A percentile compares a stretch with the other conserved stretches of the same genome.
phyloP scores from a whole-genome alignment of 2,113 vertebrate genomes.

The Thamnaconus septentrionalis region DNA sequence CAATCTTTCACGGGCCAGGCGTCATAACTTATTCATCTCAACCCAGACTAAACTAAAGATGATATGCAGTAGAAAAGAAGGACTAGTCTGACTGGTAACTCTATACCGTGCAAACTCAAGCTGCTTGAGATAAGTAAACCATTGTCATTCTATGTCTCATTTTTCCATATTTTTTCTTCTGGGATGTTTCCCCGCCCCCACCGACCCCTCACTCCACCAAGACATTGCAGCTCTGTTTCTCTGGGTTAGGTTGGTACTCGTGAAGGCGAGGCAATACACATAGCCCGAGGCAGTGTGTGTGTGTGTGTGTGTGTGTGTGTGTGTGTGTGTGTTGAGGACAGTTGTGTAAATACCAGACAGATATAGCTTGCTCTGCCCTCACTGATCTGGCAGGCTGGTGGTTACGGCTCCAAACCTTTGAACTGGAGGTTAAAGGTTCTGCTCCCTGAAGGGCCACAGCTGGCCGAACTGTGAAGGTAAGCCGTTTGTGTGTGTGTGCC shows the following conservation, averaged over 20 bases:
- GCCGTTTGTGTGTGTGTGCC: constrained; percentile 1
- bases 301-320: background rate
- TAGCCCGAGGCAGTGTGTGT: constrained; percentile 12
- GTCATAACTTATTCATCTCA: too few species aligned
- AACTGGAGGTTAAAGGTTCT: constrained; percentile 56
- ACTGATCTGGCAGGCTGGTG: constrained; percentile 46
- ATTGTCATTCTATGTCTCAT: background rate
- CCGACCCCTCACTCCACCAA: constrained; percentile 6
- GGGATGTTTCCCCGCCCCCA: background rate
- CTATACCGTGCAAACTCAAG: background rate
- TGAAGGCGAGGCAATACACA: constrained; percentile 8
- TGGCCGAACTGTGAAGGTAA: constrained; percentile 51
- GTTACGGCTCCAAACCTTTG: constrained; percentile 48
- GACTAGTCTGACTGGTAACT: background rate
- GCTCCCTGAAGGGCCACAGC: constrained; percentile 55
- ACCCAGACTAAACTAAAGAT: too few species aligned
- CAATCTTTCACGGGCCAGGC: too few species aligned
- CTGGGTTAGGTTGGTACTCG: constrained; percentile 8
- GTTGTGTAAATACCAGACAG: constrained; percentile 52
- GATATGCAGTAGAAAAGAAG: too few species aligned
- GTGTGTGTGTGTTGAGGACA: constrained; percentile 13
- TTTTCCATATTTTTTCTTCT: background rate
- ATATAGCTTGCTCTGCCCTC: constrained; percentile 52
- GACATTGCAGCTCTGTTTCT: constrained; percentile 29
- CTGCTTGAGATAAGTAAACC: background rate